These are phyloP conservation scores for Chaetodon trifascialis DNA, from an alignment of 2,113 vertebrate species.

Conservation along the genomic window DNA sequence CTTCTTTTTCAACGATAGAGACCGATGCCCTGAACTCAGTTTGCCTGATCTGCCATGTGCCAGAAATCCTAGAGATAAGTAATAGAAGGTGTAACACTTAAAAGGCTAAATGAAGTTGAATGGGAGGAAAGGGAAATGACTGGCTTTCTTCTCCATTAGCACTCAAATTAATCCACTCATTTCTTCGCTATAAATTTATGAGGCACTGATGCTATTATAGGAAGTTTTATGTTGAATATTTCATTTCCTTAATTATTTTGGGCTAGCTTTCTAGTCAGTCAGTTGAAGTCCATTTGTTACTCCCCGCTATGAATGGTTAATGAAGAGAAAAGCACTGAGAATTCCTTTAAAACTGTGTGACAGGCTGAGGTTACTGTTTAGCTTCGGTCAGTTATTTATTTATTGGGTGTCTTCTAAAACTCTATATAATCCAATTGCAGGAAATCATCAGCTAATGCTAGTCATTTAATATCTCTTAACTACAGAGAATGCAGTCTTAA, in stretches of 20 bases:
- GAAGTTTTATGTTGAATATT: conserved; percentile 82
- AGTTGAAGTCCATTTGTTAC: conserved; percentile 73
- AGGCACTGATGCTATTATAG: conserved; percentile 78
- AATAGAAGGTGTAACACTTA: conserved; percentile 53
- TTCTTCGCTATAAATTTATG: conserved; percentile 73
- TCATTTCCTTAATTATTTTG: conserved; percentile 81
- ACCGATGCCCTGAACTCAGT: conserved; percentile 20
- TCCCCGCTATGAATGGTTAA: conserved; percentile 59
- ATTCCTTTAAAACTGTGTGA: conserved; percentile 28
- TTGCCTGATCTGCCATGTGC: conserved; percentile 26
- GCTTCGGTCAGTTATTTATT: conserved; percentile 36
- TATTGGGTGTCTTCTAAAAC: conserved; percentile 8
- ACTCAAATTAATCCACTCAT: conserved; percentile 72
- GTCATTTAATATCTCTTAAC: not conserved
- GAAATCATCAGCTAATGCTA: not conserved
- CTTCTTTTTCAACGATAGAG: conserved; percentile 37
- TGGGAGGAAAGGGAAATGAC: conserved; percentile 49
- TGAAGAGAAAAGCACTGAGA: conserved; percentile 51
- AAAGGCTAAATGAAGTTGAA: conserved; percentile 64
- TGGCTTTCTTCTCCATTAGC: conserved; percentile 69
- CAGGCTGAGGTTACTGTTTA: conserved; percentile 25
- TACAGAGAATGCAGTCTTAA: not conserved
- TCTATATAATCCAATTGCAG: not conserved
- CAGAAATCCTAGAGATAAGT: conserved; percentile 49
- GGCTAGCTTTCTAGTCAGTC: conserved; percentile 49